Conservation (phyloP, 2,888 invertebrate genomes). For the Ichneumoninae sp. region DNA sequence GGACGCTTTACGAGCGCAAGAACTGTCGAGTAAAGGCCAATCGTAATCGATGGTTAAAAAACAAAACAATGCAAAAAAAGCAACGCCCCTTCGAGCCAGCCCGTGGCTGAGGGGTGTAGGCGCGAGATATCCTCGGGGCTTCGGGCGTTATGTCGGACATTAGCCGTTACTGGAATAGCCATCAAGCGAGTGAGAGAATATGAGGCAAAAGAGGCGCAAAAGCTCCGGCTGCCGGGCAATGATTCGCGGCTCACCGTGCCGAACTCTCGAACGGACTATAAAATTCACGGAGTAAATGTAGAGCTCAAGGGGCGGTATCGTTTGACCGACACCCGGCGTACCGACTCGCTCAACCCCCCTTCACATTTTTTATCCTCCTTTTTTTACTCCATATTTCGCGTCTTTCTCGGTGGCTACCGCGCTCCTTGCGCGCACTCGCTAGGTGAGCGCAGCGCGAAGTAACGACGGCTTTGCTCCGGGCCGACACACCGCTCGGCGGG, state of each 20-base stretch:
- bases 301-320: slow-evolving; percentile 81
- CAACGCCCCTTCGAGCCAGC: not conserved
- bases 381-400: slow-evolving; percentile 43
- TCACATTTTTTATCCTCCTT: slow-evolving; percentile 17
- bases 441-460: slow-evolving; percentile 45
- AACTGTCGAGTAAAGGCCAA: slow-evolving; percentile 78
- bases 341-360: slow-evolving; percentile 28
- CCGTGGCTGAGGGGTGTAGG: slow-evolving; percentile 52
- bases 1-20: slow-evolving; percentile 78
- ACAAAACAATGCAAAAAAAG: slow-evolving; percentile 22
- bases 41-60: slow-evolving; percentile 80
- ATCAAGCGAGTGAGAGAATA: slow-evolving; percentile 70
- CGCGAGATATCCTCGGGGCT: slow-evolving; percentile 73
- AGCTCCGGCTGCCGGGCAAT: slow-evolving; percentile 64
- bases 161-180: slow-evolving; percentile 80
- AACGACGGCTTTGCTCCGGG: slow-evolving; percentile 46
- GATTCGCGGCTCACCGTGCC: slow-evolving; percentile 65
- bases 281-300: slow-evolving; percentile 80
- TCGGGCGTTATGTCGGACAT: slow-evolving; percentile 76
- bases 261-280: slow-evolving; percentile 73
- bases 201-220: slow-evolving; percentile 58
- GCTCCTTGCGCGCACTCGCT: not conserved
- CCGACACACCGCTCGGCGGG: slow-evolving; percentile 11
- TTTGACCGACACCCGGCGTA: slow-evolving; percentile 72
- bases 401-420: slow-evolving; percentile 47